Percentiles rank a stretch among this genome's conserved stretches.
These are phyloP conservation scores for Tragelaphus imberbis DNA, from an alignment of 2,113 vertebrate species.

Conservation along the genomic window DNA sequence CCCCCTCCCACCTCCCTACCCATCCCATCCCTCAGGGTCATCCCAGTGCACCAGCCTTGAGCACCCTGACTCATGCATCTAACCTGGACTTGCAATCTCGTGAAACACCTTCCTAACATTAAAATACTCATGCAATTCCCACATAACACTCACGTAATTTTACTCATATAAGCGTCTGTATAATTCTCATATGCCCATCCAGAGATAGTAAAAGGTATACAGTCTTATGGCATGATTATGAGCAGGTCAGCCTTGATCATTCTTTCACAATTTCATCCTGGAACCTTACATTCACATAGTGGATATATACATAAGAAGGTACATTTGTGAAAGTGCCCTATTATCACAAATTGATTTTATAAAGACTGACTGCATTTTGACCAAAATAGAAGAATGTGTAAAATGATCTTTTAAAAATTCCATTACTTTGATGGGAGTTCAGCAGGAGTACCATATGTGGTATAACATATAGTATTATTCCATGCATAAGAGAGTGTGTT, in stretches of 20 bases:
- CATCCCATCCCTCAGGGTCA: background rate
- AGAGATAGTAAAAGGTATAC: background rate
- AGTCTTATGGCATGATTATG: background rate
- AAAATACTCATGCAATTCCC: background rate
- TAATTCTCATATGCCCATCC: background rate
- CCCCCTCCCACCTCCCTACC: background rate
- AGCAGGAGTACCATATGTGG: background rate
- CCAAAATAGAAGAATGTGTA: conserved; percentile 15
- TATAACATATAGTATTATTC: background rate
- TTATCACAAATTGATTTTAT: conserved; percentile 38
- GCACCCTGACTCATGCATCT: background rate
- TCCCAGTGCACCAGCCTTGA: background rate
- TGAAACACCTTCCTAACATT: background rate
- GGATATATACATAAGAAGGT: background rate
- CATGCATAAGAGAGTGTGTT: background rate
- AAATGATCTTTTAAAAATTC: conserved; percentile 38
- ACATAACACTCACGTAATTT: background rate
- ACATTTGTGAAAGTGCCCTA: background rate
- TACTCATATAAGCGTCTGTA: background rate
- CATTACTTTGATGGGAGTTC: conserved; percentile 39
- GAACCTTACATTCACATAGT: background rate
- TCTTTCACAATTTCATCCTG: background rate
- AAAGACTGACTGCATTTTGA: conserved; percentile 52
- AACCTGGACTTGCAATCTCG: background rate
- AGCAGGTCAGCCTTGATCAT: background rate